A percentile compares a stretch with the other conserved stretches of the same genome.
These are phyloP conservation scores for Caenorhabditis sp. DNA, from an alignment of 2,888 invertebrate species.

Conservation along the genomic window DNA sequence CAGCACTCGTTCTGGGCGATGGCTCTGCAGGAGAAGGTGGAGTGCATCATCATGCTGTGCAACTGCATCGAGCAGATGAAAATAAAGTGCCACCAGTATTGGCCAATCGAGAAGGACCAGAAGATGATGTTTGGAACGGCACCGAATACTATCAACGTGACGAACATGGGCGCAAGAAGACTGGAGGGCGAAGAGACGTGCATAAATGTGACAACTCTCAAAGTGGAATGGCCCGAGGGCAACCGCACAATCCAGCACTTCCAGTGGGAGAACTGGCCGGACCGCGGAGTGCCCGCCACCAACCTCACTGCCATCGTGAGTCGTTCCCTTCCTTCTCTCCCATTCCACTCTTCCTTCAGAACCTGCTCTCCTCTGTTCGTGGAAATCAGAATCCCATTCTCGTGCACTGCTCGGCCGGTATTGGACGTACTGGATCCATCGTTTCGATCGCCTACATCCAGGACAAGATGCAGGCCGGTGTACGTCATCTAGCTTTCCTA, in stretches of 20 bases:
- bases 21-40: slow-evolving; percentile 54
- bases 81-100: slow-evolving; percentile 59
- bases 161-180: slow-evolving; percentile 27
- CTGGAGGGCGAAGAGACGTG: slow-evolving; percentile 8
- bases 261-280: slow-evolving; percentile 70
- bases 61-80: slow-evolving; percentile 62
- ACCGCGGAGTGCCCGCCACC: slow-evolving; percentile 59
- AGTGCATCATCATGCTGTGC: slow-evolving; percentile 65
- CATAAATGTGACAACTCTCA: slow-evolving; percentile 44
- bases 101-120: slow-evolving; percentile 46
- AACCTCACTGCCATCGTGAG: slow-evolving; percentile 48
- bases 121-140: slow-evolving; percentile 48
- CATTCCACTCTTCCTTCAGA: slow-evolving; percentile 13
- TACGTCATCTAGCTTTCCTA: background rate
- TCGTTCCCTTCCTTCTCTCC: background rate
- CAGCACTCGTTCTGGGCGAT: slow-evolving; percentile 61
- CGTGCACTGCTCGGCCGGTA: slow-evolving; percentile 71
- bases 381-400: slow-evolving; percentile 62
- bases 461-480: slow-evolving; percentile 52
- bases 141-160: slow-evolving; percentile 43
- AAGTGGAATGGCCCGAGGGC: slow-evolving; percentile 38
- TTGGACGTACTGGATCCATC: slow-evolving; percentile 67
- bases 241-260: slow-evolving; percentile 53
- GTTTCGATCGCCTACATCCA: slow-evolving; percentile 63
- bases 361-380: slow-evolving; percentile 57